phyloP scores from a whole-genome alignment of 2,797 vertebrate species.

The Notolabrus celidotus region DNA sequence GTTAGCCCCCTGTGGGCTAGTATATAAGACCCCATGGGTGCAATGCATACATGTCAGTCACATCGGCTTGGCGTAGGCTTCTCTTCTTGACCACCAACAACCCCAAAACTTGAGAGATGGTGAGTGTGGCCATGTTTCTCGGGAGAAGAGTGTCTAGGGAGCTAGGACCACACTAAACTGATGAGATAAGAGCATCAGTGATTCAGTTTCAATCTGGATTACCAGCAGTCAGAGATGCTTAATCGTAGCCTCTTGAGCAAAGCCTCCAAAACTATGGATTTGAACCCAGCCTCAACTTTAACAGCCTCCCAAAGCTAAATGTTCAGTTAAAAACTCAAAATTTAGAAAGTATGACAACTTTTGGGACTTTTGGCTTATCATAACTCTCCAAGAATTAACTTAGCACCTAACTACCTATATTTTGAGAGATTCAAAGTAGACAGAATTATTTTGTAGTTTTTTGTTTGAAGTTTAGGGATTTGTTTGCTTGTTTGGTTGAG shows the following conservation, averaged over 20 bases:
- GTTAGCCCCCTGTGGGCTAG: slow-evolving; percentile 85
- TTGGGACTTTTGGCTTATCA: too few relatives aligned
- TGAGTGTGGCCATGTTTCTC: slow-evolving; percentile 78
- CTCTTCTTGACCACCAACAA: slow-evolving; percentile 84
- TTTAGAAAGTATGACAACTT: too few relatives aligned
- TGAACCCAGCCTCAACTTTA: slow-evolving; percentile 9
- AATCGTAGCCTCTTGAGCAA: slow-evolving; percentile 9
- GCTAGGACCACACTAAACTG: slow-evolving; percentile 39
- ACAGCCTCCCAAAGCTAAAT: slow-evolving; percentile 17
- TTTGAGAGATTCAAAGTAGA: too few relatives aligned
- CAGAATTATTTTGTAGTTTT: too few relatives aligned
- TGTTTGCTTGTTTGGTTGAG: slow-evolving; percentile 3
- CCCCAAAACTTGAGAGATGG: slow-evolving; percentile 85
- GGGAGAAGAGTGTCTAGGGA: slow-evolving; percentile 45
- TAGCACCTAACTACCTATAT: too few relatives aligned
- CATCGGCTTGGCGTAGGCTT: slow-evolving; percentile 83
- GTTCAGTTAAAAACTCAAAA: not conserved
- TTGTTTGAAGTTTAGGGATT: not conserved
- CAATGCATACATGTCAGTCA: slow-evolving; percentile 84
- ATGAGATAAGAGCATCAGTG: slow-evolving; percentile 60
- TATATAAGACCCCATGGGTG: slow-evolving; percentile 90
- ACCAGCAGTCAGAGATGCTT: slow-evolving; percentile 39
- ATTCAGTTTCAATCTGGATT: slow-evolving; percentile 63
- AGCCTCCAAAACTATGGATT: slow-evolving; percentile 45
- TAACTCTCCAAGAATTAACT: too few relatives aligned